Conservation (phyloP, 2,797 vertebrate genomes). For the Muraenolepis orangiensis region DNA sequence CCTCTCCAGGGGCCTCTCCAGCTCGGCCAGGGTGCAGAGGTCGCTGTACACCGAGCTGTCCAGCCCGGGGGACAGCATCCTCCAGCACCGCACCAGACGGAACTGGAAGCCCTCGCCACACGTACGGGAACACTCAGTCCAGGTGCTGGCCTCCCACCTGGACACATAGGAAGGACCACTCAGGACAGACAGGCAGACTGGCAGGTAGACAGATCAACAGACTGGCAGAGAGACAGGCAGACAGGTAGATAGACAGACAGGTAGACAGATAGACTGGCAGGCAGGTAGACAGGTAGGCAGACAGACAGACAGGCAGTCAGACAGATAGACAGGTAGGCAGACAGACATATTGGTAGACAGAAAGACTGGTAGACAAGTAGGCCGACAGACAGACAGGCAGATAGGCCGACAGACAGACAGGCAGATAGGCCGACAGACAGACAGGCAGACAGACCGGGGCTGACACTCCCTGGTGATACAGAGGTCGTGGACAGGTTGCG, state of each 20-base stretch:
- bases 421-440: neutral
- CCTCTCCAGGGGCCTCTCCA: conserved; percentile 85
- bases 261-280: neutral
- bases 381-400: neutral
- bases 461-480: conserved; percentile 95
- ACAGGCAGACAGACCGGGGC: conserved; percentile 78
- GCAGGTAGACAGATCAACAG: neutral
- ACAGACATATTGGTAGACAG: neutral
- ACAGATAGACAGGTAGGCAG: neutral
- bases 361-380: neutral
- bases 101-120: conserved; percentile 95
- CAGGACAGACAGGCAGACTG: neutral
- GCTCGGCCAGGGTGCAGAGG: conserved; percentile 86
- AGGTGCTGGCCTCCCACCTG: conserved; percentile 98
- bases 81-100: conserved; percentile 95
- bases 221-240: neutral
- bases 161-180: neutral
- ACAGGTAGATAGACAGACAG: neutral
- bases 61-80: conserved; percentile 94
- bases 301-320: neutral
- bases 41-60: conserved; percentile 98
- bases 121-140: conserved; percentile 95
- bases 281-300: neutral
- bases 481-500: conserved; percentile 95
- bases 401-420: neutral